A percentile compares a stretch with the other conserved stretches of the same genome.
Evolutionary conservation across 2,113 vertebrate genomes (phyloP).

Genomic region (Limanda limanda): DNA sequence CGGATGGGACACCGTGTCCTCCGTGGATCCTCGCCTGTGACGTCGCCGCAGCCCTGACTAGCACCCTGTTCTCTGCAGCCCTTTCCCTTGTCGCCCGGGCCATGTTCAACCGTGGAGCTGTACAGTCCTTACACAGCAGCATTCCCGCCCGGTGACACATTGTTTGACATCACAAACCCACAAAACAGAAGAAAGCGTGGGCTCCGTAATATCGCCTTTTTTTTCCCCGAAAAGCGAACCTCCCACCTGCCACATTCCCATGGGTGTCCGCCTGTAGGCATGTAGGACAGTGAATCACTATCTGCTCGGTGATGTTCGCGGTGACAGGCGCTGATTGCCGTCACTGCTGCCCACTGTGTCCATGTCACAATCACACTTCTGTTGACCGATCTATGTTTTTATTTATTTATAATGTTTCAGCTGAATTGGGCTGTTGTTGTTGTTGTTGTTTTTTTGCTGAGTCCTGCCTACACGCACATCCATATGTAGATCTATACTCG

Average conservation of each 20-base stretch:
- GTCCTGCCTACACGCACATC: neutral
- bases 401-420: neutral
- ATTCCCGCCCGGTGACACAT: conserved; percentile 67
- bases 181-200: conserved; percentile 5
- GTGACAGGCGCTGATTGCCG: conserved; percentile 73
- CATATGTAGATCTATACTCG: neutral
- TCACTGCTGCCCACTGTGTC: conserved; percentile 80
- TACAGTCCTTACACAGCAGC: conserved; percentile 40
- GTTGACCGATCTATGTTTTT: conserved; percentile 29
- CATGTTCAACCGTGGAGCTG: conserved; percentile 57
- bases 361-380: conserved; percentile 52
- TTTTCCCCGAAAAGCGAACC: conserved; percentile 33
- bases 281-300: conserved; percentile 77
- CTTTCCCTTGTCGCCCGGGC: conserved; percentile 56
- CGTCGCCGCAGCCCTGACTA: conserved; percentile 81
- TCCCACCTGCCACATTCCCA: conserved; percentile 73
- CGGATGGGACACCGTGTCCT: conserved; percentile 78
- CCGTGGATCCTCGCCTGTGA: conserved; percentile 75
- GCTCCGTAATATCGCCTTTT: conserved; percentile 28
- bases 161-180: conserved; percentile 63
- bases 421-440: conserved; percentile 14
- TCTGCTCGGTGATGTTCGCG: conserved; percentile 64
- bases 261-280: conserved; percentile 58
- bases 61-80: conserved; percentile 74
- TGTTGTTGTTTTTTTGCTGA: neutral